Evolutionary conservation across 2,113 vertebrate species (phyloP), one percentile per base, ranked within the genome.

Genomic region (Dicerorhinus sumatrensis): DNA sequence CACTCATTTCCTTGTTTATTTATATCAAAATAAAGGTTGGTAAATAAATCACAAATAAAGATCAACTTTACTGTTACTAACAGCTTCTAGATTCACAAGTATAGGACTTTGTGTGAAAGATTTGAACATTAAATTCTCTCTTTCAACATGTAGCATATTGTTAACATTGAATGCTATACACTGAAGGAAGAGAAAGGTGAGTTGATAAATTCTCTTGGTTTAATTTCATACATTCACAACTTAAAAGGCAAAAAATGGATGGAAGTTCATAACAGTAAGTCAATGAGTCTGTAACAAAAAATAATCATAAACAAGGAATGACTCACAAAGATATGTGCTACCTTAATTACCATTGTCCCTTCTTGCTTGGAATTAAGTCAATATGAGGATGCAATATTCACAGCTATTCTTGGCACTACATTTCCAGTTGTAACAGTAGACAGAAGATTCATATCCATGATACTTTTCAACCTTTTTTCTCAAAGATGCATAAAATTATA

Each of bases 401-500:
- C 1, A 97, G 42, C 72, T 96, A 62, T 82, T 72, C 48, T 63
- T 70, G 60, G 73, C 7, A 89, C 27, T 92, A 42, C 70, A 92
- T 96, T 97, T 96, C 17, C 85, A 97, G 94, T 94, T 96, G n/a
- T 91, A 97, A 96, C 46, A 6, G 33, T 79, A 80, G 36, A 9
- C 9, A 82, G n/a, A 97, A 98, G 94, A 96, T 91, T 98, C 80
- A 87, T 96, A 79, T 93, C 92, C 96, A 56, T 93, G 33, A 79
- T 97, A 91, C n/a, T 96, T 98, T 96, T 94, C 48, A 97, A 94
- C 31, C 21, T 94, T 65, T 97, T 95, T 96, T 97, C 96, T 93
- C 95, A 81, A 97, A 98, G 33, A 87, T 97, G 58, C 77, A 98
- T 98, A 97, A 97, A 98, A 98, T 98, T 97, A 95, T 97, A 88